These are phyloP conservation scores for Columbina picui DNA, from an alignment of 2,113 vertebrate species.

Conservation along the genomic window DNA sequence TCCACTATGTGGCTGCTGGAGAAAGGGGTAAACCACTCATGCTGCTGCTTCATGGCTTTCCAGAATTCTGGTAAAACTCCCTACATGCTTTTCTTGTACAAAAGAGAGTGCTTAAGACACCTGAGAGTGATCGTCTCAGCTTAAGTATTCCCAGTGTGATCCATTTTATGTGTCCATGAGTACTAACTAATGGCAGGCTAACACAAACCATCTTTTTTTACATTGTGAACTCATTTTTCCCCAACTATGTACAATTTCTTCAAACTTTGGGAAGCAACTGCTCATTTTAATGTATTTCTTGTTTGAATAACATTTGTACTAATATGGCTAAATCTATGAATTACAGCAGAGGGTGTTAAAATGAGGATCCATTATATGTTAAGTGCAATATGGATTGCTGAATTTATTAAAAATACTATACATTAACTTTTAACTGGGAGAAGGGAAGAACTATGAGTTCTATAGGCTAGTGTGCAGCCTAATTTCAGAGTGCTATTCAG, in stretches of 20 bases:
- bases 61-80: constrained; percentile 94
- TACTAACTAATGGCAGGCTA: neutral
- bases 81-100: neutral
- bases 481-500: constrained; percentile 28
- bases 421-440: neutral
- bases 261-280: neutral
- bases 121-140: neutral
- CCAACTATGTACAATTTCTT: neutral
- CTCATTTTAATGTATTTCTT: neutral
- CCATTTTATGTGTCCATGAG: neutral
- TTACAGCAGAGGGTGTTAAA: neutral
- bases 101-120: neutral
- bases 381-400: neutral
- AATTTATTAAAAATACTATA: constrained; percentile 18
- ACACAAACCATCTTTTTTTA: neutral
- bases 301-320: neutral
- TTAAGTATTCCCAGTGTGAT: neutral
- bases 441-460: neutral
- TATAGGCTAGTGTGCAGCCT: constrained; percentile 25
- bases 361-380: neutral
- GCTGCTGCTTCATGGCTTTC: constrained; percentile 95
- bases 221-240: neutral
- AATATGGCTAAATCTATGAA: neutral
- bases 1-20: constrained; percentile 96
- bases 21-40: constrained; percentile 96